Conservation (phyloP, 2,888 invertebrate species). For the Rhagium mordax region DNA sequence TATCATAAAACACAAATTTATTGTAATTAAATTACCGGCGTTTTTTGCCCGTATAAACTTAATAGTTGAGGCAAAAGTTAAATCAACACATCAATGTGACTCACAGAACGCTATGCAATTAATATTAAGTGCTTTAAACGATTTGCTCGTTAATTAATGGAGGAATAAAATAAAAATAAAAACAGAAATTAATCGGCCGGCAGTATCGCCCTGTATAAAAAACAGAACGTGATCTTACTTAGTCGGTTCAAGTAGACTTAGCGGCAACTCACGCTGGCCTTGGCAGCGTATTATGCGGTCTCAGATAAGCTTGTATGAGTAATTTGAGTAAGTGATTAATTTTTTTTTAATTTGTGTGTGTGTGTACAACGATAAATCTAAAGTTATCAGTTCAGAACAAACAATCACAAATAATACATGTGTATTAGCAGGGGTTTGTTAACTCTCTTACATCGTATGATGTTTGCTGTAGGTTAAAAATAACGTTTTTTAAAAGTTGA, state of each 20-base stretch:
- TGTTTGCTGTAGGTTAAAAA: slow-evolving; percentile 8
- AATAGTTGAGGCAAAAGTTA: neutral
- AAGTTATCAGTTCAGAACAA: slow-evolving; percentile 29
- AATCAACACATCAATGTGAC: slow-evolving; percentile 9
- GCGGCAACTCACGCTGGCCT: slow-evolving; percentile 13
- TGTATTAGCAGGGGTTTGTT: slow-evolving; percentile 10
- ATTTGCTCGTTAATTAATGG: neutral
- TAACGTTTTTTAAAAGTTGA: neutral
- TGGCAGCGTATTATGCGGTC: slow-evolving; percentile 14
- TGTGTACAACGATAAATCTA: slow-evolving; percentile 29
- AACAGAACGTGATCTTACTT: neutral
- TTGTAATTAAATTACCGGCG: too few species aligned
- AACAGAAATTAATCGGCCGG: slow-evolving; percentile 9
- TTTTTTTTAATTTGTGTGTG: slow-evolving; percentile 30
- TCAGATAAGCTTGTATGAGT: slow-evolving; percentile 24
- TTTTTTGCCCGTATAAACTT: neutral
- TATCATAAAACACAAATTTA: neutral
- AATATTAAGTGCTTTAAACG: neutral
- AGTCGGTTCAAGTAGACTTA: slow-evolving; percentile 4
- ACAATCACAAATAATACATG: slow-evolving; percentile 17
- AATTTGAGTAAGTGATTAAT: slow-evolving; percentile 25
- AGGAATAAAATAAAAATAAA: too few species aligned
- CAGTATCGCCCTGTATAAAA: slow-evolving; percentile 13
- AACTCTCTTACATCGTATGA: neutral
- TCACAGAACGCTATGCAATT: neutral